Evolutionary conservation across 1,140 invertebrate genomes (phyloP), one percentile per base, ranked within the genome.

Genomic region (Papilio polyxenes): DNA sequence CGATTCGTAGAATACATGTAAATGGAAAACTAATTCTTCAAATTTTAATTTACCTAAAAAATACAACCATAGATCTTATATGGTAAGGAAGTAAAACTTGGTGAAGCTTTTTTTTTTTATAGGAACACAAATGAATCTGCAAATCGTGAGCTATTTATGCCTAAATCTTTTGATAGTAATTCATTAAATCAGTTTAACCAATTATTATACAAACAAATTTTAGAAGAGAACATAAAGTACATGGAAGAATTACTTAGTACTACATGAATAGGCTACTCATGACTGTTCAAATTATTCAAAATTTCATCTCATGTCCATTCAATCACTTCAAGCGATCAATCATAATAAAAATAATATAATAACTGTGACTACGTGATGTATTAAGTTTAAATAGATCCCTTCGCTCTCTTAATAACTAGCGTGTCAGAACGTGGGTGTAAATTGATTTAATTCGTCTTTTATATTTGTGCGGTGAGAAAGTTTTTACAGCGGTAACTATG

Each of bases 371-470:
- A 75, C 72, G 84, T 90, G 87, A 91, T 89, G 88, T 92, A 91
- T 92, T 90, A 89, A 87, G 86, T 90, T 44, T 85, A 90, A 92
- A 91, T 91, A 91, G 89, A 90, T 90, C 65, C 83, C 82, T 86
- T 83, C 78, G 82, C 80, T 82, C 83, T 85, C 40, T 86, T 82
- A 83, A 84, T 49, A 80, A 65, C 59, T 80, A 10, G 53, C 56
- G 75, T 82, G 48, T 72, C 48, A 65, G n/a, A 69, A 49, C 80
- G 83, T 87, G 81, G 81, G 75, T 82, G 83, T 83, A 85, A 87
- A 91, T 88, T 90, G 87, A 90, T 88, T 89, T 87, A 89, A 86
- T 89, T 83, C 75, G 84, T 87, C 62, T 80, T 83, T 87, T 78
- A 88, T 86, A 81, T 83, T 84, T 81, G 84, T 82, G 82, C 75